Conservation (phyloP, 2,888 invertebrate genomes). For the Desoria tigrina region DNA sequence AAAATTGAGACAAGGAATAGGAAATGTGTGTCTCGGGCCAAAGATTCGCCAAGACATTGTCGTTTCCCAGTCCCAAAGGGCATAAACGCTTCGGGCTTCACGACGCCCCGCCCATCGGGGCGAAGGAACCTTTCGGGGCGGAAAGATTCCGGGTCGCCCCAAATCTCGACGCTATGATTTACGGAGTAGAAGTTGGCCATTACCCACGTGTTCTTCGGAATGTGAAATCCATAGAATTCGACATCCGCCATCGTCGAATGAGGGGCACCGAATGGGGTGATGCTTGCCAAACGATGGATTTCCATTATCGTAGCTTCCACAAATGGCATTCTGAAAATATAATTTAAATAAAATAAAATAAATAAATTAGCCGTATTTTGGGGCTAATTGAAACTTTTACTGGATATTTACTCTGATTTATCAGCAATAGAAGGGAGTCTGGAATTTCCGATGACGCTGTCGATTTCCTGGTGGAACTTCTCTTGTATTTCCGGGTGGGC, state of each 20-base stretch:
- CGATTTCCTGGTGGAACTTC: conserved; percentile 36
- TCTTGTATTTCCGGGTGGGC: conserved; percentile 28
- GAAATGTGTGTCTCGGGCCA: conserved; percentile 32
- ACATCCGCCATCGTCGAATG: conserved; percentile 39
- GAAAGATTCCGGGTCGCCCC: conserved; percentile 41
- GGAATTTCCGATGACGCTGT: conserved; percentile 29
- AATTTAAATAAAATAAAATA: too few species aligned
- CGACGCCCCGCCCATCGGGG: conserved; percentile 9
- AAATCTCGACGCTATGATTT: conserved; percentile 33
- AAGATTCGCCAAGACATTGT: conserved; percentile 36
- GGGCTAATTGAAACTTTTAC: not conserved
- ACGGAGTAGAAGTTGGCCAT: conserved; percentile 38
- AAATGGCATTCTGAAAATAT: too few species aligned
- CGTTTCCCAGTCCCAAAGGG: too few species aligned
- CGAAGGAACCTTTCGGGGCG: conserved; percentile 42
- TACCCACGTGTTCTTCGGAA: conserved; percentile 42
- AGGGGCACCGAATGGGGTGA: conserved; percentile 35
- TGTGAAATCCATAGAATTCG: conserved; percentile 33
- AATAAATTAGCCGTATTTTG: conserved; percentile 12
- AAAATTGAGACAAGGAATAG: conserved; percentile 27
- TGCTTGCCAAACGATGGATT: conserved; percentile 30
- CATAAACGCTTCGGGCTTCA: conserved; percentile 14
- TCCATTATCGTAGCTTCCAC: conserved; percentile 40
- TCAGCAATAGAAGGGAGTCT: conserved; percentile 34
- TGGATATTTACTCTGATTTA: not conserved